Percentiles rank a stretch among this genome's conserved stretches.
phyloP scores from a whole-genome alignment of 2,113 vertebrate species.

The Telmatochromis sp. region DNA sequence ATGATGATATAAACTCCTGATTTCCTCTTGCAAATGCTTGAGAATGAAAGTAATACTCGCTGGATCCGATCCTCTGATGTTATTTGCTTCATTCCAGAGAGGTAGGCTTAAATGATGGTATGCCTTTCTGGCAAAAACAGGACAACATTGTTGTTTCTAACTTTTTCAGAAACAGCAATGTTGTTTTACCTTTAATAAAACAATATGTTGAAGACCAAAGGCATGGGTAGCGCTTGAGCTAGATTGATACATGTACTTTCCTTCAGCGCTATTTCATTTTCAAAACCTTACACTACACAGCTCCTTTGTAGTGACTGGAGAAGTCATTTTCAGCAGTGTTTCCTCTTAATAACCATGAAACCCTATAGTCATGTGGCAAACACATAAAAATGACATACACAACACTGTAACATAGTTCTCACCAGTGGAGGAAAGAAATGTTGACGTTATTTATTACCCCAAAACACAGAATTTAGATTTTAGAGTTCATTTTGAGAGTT shows the following conservation, averaged over 20 bases:
- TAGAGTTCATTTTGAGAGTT: background rate
- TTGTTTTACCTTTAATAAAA: background rate
- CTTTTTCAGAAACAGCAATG: background rate
- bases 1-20: background rate
- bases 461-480: background rate
- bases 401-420: background rate
- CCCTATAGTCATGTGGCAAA: conserved; percentile 4
- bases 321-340: background rate
- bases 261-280: background rate
- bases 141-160: background rate
- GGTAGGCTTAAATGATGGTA: background rate
- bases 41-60: background rate
- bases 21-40: background rate
- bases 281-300: background rate
- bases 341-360: conserved; percentile 8
- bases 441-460: conserved; percentile 7
- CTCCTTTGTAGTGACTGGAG: background rate
- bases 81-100: background rate
- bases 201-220: background rate
- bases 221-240: background rate
- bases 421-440: conserved; percentile 2
- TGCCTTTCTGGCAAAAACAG: background rate
- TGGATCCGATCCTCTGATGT: background rate
- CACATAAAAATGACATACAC: conserved; percentile 2
- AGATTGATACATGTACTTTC: background rate